Evolutionary conservation across 2,888 invertebrate genomes (phyloP), one percentile per base, ranked within the genome.

Genomic region (Diarsia mendica): DNA sequence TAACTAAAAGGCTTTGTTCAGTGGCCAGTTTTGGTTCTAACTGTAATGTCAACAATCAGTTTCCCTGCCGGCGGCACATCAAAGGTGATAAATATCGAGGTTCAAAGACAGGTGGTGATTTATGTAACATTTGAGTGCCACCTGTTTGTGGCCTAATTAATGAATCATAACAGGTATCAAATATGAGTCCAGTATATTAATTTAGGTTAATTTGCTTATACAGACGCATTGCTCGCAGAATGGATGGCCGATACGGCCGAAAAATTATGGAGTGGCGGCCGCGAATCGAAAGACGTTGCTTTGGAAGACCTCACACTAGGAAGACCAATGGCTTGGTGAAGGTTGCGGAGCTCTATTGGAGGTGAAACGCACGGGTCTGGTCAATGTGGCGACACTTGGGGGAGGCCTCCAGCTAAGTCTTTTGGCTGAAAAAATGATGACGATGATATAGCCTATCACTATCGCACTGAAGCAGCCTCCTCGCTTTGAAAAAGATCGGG

Each of bases 51-150:
- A 72, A 79, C 75, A 64, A 77, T 71, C 74, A 55, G 60, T 66
- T 55, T 58, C 66, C 9, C 73, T 61, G 49, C 44, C 23, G 46
- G 72, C 82, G 84, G 86, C 71, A 83, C 81, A 80, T 85, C 87
- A 85, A 85, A 83, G 81, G 75, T 75, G 81, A 82, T 76, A 79
- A 80, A 84, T 67, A 75, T 76, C 71, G 75, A 75, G 63, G 23
- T 67, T 46, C 20, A 64, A 72, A 69, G 39, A 63, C 76, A 75
- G 72, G 53, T 71, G 55, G 68, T 71, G 55, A 63, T 48, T 78
- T 78, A 28, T 61, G 15, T 49, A 33, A 13, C 39, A 55, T 78
- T 67, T n/a, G 63, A 23, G 5, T 58, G n/a, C 49, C 79, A 78
- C 78, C 78, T 78, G 79, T 79, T 77, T 46, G 48, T 13, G 6